Conservation (phyloP, 2,888 invertebrate genomes). For the Parapristionchus giblindavisi region DNA sequence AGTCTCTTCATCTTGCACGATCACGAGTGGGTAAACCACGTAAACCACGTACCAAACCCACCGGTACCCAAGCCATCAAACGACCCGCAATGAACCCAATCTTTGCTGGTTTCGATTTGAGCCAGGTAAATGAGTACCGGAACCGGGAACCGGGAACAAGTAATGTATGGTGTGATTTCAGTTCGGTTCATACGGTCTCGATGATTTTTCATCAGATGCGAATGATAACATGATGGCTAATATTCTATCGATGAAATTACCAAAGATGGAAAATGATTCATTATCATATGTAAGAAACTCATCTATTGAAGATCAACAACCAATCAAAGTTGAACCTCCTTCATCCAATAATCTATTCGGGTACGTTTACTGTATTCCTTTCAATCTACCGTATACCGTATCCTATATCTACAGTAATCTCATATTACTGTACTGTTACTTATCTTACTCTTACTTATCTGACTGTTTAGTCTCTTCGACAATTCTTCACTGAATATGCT, state of each 20-base stretch:
- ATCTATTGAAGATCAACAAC: background rate
- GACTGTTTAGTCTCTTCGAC: constrained; percentile 34
- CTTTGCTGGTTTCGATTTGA: constrained; percentile 29
- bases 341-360: constrained; percentile 27
- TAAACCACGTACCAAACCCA: constrained; percentile 47
- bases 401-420: background rate
- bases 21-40: constrained; percentile 55
- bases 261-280: constrained; percentile 41
- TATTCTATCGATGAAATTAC: constrained; percentile 41
- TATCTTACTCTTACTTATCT: background rate
- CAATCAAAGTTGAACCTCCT: constrained; percentile 14
- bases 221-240: constrained; percentile 38
- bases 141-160: background rate
- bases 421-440: background rate
- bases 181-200: constrained; percentile 13
- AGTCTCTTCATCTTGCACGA: constrained; percentile 64
- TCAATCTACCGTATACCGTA: background rate
- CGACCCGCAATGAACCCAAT: constrained; percentile 13
- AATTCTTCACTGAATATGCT: background rate
- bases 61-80: constrained; percentile 8
- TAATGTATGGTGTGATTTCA: background rate
- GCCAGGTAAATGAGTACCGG: background rate
- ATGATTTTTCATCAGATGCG: constrained; percentile 25
- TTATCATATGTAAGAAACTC: constrained; percentile 18
- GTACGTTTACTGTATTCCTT: too few relatives aligned